Evolutionary conservation across 2,113 vertebrate species (phyloP), one percentile per base, ranked within the genome.

Genomic region (Actinemys pallida): DNA sequence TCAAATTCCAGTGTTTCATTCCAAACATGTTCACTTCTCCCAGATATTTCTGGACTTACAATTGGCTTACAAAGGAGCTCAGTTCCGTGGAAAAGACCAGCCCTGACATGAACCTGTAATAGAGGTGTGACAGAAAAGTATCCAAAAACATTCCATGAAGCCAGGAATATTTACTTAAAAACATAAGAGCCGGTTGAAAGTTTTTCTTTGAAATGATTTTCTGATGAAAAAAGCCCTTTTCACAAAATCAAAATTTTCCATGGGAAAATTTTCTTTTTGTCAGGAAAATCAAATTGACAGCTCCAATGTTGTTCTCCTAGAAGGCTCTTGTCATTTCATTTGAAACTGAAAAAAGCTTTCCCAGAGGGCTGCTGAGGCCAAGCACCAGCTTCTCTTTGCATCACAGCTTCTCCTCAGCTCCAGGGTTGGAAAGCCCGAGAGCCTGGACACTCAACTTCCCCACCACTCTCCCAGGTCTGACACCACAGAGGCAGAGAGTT

Each of bases 81-180:
- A 0, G 99, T 99, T 89, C 99, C 99, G 25, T 99, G 99, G 97
- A 99, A 99, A 84, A 99, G 98, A n/a, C 99, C 99, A 39, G 99
- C 99, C 96, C 99, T 99, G 88, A 99, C 99, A 92, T 99, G 99
- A 96, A 99, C 99, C 99, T 99, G 94, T 20, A 95, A 90, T 4
- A 83, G 53, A 49, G 19, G 94, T 93, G 96, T 2, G 1, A 93
- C 31, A 86, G 19, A 86, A 52, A 78, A 80, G 39, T 11, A 47
- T 56, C 39, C 89, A 69, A 86, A 90, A 56, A 81, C 11, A 81
- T 94, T 53, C 10, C 29, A 56, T 4, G 53, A 35, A 39, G 35
- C 17, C 8, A 69, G 19, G 27, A 19, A 47, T 35, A 59, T 81
- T 54, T 49, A 81, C 35, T 81, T 53, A 57, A 86, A 47, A 92